Evolutionary conservation across 2,797 vertebrate species (phyloP), one percentile per base, ranked within the genome.

Genomic region (Arnoldichthys spilopterus): DNA sequence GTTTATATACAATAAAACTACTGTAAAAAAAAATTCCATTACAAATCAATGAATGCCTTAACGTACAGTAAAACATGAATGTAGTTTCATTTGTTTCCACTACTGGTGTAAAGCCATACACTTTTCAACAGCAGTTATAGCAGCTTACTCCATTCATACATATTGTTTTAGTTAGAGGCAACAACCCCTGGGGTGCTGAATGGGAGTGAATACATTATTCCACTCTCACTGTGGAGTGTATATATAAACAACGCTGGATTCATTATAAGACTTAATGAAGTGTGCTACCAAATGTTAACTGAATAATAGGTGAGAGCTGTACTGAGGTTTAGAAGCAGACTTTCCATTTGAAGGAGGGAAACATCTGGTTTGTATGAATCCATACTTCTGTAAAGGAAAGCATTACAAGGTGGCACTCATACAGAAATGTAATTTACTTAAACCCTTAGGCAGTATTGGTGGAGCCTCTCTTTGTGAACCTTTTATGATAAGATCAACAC

Each of bases 191-290:
- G 43, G 72, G 67, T 72, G 54, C 51, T 72, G 74, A 63, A 22
- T 22, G 53, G 75, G 43, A 74, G 54, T 64, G 78, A 71, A 74
- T 78, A 72, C 64, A 63, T 76, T 76, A 75, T n/a, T 37, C 67
- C 66, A 43, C 53, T 67, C 76, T 76, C 12, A 82, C 30, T 37
- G 67, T 67, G 54, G 67, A 72, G 78, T 72, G 58, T 76, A 79
- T 67, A 76, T 62, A 56, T 62, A 56, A 61, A 76, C 51, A 84
- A 72, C 72, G 68, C 76, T 67, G 45, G 66, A 78, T 76, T 84
- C 72, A 84, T 84, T 84, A 84, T 45, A 75, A 61, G 59, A 75
- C 72, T 51, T 79, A 84, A 84, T 76, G 62, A 78, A 81, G 79
- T 78, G 72, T 81, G 76, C 77, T 76, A 79, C 71, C 72, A 69